A percentile compares a stretch with the other conserved stretches of the same genome.
phyloP scores from a whole-genome alignment of 2,113 vertebrate genomes.

The Engystomops pustulosus region DNA sequence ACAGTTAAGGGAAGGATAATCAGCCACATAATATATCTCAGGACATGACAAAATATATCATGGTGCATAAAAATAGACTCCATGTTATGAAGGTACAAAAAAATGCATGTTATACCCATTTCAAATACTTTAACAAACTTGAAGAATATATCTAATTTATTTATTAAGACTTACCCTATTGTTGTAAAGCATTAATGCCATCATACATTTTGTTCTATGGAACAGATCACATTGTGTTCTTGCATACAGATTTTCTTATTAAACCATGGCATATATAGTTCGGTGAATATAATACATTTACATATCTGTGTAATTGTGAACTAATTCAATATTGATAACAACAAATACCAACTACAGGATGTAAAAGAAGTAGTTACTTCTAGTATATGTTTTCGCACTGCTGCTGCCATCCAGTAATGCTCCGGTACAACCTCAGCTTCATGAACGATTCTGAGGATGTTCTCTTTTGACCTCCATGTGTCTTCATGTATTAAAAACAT shows the following conservation, averaged over 20 bases:
- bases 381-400: background rate
- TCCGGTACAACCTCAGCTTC: background rate
- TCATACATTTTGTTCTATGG: conserved; percentile 16
- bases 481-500: background rate
- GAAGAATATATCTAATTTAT: background rate
- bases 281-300: conserved; percentile 18
- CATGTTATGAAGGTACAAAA: too few relatives aligned
- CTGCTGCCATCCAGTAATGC: background rate
- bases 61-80: too few relatives aligned
- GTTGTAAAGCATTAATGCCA: background rate
- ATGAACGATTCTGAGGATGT: background rate
- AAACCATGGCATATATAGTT: conserved; percentile 17
- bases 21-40: too few relatives aligned
- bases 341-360: background rate
- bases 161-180: background rate
- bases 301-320: background rate
- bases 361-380: background rate
- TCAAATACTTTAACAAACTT: background rate
- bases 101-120: too few relatives aligned
- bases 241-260: conserved; percentile 32
- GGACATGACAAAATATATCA: too few relatives aligned
- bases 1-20: too few relatives aligned
- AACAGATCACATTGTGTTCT: background rate
- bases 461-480: conserved; percentile 6
- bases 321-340: conserved; percentile 2